phyloP scores from a whole-genome alignment of 2,797 vertebrate genomes.

The Glossophaga mutica region DNA sequence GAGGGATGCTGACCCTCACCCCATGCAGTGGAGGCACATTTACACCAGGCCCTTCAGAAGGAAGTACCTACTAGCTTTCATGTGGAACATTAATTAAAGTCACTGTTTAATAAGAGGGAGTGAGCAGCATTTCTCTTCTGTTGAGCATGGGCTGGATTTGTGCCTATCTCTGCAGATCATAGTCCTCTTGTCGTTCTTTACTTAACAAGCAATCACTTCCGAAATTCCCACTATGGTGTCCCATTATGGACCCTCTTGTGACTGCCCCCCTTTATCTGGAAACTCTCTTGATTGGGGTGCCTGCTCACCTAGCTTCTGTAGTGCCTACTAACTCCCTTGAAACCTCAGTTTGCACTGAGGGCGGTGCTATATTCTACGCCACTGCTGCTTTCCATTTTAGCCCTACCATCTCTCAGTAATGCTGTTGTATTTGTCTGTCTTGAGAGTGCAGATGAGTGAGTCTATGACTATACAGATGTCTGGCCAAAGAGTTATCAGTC shows the following conservation, averaged over 20 bases:
- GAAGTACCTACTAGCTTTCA: background rate
- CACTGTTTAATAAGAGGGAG: background rate
- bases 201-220: background rate
- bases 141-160: fast-evolving
- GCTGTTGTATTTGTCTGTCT: background rate
- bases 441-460: background rate
- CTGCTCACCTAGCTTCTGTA: background rate
- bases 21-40: fast-evolving
- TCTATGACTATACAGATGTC: background rate
- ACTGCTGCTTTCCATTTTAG: background rate
- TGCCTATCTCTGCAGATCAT: background rate
- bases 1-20: fast-evolving
- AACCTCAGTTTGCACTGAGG: background rate
- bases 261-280: background rate
- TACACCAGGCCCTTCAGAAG: background rate
- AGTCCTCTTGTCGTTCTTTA: background rate
- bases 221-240: background rate
- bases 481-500: background rate
- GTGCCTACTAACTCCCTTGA: background rate
- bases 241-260: background rate
- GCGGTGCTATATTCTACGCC: fast-evolving
- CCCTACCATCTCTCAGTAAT: background rate
- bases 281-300: background rate
- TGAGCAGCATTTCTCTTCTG: background rate
- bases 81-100: background rate